Evolutionary conservation across 2,113 vertebrate genomes (phyloP).

Genomic region (Ochotona curzoniae): DNA sequence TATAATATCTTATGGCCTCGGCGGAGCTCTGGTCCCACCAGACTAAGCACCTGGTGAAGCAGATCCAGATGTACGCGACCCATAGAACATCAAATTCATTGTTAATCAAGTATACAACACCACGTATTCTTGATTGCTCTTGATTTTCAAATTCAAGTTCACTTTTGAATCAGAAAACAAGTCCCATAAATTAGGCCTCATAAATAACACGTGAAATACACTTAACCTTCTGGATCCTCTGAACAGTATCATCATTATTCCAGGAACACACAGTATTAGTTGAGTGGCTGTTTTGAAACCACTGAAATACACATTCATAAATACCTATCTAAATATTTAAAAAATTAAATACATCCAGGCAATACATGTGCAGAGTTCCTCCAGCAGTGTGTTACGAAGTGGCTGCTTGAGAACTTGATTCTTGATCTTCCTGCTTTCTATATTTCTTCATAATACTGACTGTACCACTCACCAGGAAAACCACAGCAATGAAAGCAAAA

Average conservation of each 20-base stretch:
- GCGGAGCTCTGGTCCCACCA: not conserved
- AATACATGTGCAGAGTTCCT: constrained; percentile 20
- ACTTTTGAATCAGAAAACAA: constrained; percentile 41
- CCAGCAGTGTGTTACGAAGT: constrained; percentile 52
- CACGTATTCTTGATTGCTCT: not conserved
- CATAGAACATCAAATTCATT: not conserved
- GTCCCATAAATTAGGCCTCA: constrained; percentile 44
- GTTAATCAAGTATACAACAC: not conserved
- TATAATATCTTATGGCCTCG: not conserved
- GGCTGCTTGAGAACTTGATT: constrained; percentile 71
- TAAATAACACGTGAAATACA: constrained; percentile 46
- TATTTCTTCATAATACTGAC: constrained; percentile 84
- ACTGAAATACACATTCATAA: constrained; percentile 78
- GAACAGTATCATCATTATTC: not conserved
- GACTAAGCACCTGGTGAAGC: not conserved
- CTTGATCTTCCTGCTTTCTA: constrained; percentile 68
- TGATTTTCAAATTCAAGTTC: constrained; percentile 62
- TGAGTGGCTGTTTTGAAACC: constrained; percentile 76
- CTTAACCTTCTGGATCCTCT: constrained; percentile 30
- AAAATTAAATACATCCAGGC: constrained; percentile 52
- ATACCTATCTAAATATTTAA: constrained; percentile 59
- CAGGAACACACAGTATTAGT: constrained; percentile 49
- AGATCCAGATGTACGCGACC: not conserved
- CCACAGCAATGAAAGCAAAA: constrained; percentile 90
- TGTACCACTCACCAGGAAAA: constrained; percentile 92